A percentile compares a stretch with the other conserved stretches of the same genome.
Conservation (phyloP, 2,888 invertebrate genomes). For the Sclerodermus sp. region DNA sequence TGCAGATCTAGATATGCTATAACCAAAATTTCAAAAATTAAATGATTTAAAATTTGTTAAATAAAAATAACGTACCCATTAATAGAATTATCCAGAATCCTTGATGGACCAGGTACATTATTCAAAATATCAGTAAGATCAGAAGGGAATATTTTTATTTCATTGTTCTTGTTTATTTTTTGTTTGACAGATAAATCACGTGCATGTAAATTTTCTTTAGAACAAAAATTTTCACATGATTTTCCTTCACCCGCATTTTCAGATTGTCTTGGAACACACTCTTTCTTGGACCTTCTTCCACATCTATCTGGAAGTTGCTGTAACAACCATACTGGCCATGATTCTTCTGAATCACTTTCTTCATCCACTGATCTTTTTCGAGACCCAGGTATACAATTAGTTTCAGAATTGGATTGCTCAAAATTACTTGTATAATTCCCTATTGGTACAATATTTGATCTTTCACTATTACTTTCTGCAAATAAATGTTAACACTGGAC, state of each 20-base stretch:
- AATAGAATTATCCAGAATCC: slow-evolving; percentile 42
- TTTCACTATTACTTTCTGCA: slow-evolving; percentile 68
- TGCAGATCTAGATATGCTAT: not conserved
- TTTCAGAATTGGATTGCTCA: slow-evolving; percentile 31
- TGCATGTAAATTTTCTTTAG: too few relatives aligned
- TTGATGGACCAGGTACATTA: slow-evolving; percentile 50
- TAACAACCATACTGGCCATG: slow-evolving; percentile 11
- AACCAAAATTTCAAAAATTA: too few relatives aligned
- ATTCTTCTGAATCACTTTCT: not conserved
- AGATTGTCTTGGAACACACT: too few relatives aligned
- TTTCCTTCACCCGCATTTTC: too few relatives aligned
- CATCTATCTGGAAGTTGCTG: too few relatives aligned
- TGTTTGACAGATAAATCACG: not conserved
- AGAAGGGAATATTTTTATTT: not conserved
- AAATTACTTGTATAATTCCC: slow-evolving; percentile 35
- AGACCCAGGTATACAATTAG: slow-evolving; percentile 35
- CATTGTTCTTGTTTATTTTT: slow-evolving; percentile 25
- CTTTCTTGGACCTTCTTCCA: too few relatives aligned
- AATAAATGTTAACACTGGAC: slow-evolving; percentile 69
- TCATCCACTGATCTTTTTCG: too few relatives aligned
- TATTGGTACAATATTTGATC: slow-evolving; percentile 54
- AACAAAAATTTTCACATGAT: not conserved
- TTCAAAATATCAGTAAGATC: slow-evolving; percentile 36
- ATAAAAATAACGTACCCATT: not conserved
- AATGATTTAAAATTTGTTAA: not conserved